Percentiles rank a stretch among this genome's conserved stretches.
phyloP scores from a whole-genome alignment of 2,113 vertebrate species.

The Chelonoidis abingdonii region DNA sequence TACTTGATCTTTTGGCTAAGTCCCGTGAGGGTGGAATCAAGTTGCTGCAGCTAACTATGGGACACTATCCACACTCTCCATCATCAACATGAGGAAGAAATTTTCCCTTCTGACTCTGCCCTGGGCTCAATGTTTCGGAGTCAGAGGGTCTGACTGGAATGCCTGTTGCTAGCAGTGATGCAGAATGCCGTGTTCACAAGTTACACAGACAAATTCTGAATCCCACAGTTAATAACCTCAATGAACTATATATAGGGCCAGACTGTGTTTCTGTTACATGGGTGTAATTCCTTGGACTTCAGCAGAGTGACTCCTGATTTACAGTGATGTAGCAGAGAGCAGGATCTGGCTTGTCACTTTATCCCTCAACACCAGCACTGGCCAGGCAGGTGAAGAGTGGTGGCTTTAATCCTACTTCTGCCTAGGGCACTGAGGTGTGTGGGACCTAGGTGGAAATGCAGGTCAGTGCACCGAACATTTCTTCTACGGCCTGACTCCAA shows the following conservation, averaged over 20 bases:
- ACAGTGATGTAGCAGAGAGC: background rate
- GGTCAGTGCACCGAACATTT: background rate
- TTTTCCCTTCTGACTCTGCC: background rate
- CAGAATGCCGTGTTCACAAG: background rate
- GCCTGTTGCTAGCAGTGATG: background rate
- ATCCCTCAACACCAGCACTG: background rate
- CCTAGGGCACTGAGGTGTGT: background rate
- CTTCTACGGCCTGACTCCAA: background rate
- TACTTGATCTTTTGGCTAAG: background rate
- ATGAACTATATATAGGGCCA: background rate
- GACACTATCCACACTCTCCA: background rate
- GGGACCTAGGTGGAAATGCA: background rate
- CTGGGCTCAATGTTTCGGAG: background rate
- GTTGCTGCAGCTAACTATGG: background rate
- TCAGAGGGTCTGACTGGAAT: background rate
- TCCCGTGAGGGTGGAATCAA: background rate
- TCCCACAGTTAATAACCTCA: background rate
- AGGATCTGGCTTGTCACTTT: background rate
- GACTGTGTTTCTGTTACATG: background rate
- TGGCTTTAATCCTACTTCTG: background rate
- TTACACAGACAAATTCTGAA: background rate
- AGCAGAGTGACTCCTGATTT: background rate
- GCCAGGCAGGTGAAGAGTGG: background rate
- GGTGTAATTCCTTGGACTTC: background rate
- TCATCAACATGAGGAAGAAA: background rate